A percentile compares a stretch with the other conserved stretches of the same genome.
These are phyloP conservation scores for Pyrrhosoma nymphula DNA, from an alignment of 2,888 invertebrate genomes.

Conservation along the genomic window DNA sequence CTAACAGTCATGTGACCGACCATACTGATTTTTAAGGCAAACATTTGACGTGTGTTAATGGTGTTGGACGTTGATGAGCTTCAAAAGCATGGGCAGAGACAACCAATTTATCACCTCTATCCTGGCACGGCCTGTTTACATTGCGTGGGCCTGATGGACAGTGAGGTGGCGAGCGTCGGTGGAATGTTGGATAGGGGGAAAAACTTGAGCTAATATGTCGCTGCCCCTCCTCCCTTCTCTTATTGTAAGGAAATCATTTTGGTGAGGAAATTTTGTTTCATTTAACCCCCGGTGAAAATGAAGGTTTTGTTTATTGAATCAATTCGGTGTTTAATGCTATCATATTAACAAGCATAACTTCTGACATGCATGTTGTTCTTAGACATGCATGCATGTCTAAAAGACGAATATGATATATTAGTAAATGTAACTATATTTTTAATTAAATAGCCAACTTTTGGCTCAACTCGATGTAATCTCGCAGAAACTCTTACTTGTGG, in stretches of 20 bases:
- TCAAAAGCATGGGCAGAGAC: background rate
- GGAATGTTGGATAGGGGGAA: background rate
- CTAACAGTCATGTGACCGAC: slow-evolving; percentile 32
- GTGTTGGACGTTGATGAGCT: slow-evolving; percentile 58
- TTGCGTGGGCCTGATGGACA: slow-evolving; percentile 36
- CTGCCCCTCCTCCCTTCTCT: too few relatives aligned
- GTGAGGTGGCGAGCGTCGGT: background rate
- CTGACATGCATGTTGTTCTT: too few relatives aligned
- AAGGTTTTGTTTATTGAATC: background rate
- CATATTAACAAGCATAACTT: background rate
- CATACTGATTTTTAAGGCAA: slow-evolving; percentile 50
- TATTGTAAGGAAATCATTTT: background rate
- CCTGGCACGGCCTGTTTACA: slow-evolving; percentile 2
- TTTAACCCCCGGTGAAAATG: background rate
- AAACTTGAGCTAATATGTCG: background rate
- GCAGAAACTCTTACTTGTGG: too few relatives aligned
- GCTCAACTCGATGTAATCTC: too few relatives aligned
- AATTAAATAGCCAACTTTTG: too few relatives aligned
- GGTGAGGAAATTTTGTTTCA: background rate
- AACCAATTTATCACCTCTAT: slow-evolving; percentile 26
- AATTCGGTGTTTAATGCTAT: background rate
- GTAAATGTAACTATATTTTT: too few relatives aligned
- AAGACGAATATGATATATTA: too few relatives aligned
- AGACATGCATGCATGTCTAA: too few relatives aligned
- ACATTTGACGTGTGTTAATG: slow-evolving; percentile 64